Base-by-base conservation (phyloP, 1,140 invertebrate species). In the Drosophila malerkotliana region DNA sequence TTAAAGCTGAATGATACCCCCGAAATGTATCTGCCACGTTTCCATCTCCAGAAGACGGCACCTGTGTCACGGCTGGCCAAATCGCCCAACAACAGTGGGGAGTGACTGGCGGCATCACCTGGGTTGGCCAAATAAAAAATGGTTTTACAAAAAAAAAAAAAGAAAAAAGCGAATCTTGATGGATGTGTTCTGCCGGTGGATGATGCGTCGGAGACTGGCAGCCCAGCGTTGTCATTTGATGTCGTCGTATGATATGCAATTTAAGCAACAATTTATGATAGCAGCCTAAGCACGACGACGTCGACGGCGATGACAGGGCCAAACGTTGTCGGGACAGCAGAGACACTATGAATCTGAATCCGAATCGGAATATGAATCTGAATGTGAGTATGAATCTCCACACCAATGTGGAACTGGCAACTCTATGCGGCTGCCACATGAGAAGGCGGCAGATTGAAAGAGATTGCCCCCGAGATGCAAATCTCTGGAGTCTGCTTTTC, bases 261-360 rank as follows among this genome's bases (percentile, higher is more conserved):
- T 81, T 81, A 60, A 81, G 72, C 66, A 76, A 80, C 72, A 81
- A 81, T 81, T 81, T 81, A 81, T 80, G 77, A 81, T 80, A 63
- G 72, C 74, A 69, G 74, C 74, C 73, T 77, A 69, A 54, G 74
- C 74, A 77, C 74, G 74, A 77, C 52, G 56, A 66, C 56, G 73
- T 76, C 53, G 54, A 66, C 56, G 71, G 61, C 51, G 60, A 71
- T 55, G 59, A 66, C 60, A 55, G 45, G 39, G 34, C 72, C 60
- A 54, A 28, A 60, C 28, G 48, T 53, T 26, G 53, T 39, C 14
- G 47, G 60, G 30, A 57, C 32, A 14, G 30, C 34, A 53, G 68
- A 63, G 62, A 58, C 41, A 39, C 51, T 44, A 37, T 24, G 60
- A 56, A 45, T 37, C 59, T 21, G 24, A 51, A 14, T 47, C 21